Conservation (phyloP, 2,113 vertebrate species). For the Paratilapia polleni region DNA sequence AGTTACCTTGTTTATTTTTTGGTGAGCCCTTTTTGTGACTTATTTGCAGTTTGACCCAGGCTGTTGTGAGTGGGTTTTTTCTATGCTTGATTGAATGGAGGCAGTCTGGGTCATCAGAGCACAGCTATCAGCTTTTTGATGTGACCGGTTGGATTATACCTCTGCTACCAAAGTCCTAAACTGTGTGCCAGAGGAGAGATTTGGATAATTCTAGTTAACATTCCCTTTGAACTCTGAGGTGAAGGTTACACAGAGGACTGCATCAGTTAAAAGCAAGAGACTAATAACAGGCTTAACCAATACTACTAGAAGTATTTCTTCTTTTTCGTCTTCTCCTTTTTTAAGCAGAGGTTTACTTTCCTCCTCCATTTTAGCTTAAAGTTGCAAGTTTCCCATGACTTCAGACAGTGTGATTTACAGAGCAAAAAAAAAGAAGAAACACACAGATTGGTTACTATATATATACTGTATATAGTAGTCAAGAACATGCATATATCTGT, state of each 20-base stretch:
- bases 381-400: conserved; percentile 6
- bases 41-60: neutral
- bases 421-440: neutral
- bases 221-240: conserved; percentile 6
- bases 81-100: neutral
- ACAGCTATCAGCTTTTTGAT: conserved; percentile 48
- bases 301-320: neutral
- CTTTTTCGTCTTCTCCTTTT: neutral
- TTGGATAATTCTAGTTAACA: conserved; percentile 43
- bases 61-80: neutral
- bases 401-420: too few species aligned
- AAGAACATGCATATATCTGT: neutral
- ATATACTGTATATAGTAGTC: neutral
- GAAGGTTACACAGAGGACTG: neutral
- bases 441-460: neutral
- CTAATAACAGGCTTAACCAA: neutral
- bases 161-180: conserved; percentile 1
- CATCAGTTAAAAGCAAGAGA: neutral
- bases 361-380: neutral
- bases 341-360: neutral
- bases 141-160: conserved; percentile 41
- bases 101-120: neutral
- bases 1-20: neutral
- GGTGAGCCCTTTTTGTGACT: neutral
- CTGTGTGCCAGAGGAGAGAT: conserved; percentile 35